These are phyloP conservation scores for Kradibia gibbosae DNA, from an alignment of 1,140 invertebrate genomes.

Conservation along the genomic window DNA sequence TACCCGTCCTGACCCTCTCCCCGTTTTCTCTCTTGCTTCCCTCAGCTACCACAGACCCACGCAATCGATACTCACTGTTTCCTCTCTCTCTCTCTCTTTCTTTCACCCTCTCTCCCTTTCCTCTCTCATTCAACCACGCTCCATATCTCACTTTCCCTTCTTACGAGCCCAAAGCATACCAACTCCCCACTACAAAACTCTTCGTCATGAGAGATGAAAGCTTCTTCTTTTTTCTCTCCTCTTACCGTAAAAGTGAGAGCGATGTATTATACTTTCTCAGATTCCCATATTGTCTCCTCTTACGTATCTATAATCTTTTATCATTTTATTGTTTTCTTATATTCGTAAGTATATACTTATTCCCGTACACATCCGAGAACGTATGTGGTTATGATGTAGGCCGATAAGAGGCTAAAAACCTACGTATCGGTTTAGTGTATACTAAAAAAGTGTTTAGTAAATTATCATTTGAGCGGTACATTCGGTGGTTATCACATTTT, in stretches of 20 bases:
- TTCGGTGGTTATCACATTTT: neutral
- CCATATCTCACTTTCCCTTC: neutral
- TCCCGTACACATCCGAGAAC: neutral
- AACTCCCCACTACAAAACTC: neutral
- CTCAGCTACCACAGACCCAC: neutral
- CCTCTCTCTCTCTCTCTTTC: neutral
- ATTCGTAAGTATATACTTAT: neutral
- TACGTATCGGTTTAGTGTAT: neutral
- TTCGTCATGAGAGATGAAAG: neutral
- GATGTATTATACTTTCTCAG: neutral
- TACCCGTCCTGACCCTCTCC: neutral
- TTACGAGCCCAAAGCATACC: neutral
- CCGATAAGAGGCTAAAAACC: neutral
- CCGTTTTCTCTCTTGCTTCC: neutral
- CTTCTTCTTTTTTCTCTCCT: neutral
- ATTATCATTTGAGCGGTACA: neutral
- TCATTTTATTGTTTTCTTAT: neutral
- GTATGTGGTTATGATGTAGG: neutral
- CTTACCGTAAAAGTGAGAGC: constrained; percentile 12
- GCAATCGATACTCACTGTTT: constrained; percentile 46
- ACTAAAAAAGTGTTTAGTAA: neutral
- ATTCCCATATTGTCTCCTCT: constrained; percentile 2
- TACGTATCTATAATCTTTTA: constrained; percentile 6
- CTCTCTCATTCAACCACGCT: neutral
- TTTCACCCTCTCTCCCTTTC: constrained; percentile 4